Conservation (phyloP, 1,140 invertebrate genomes). For the Chrysomallon squamiferum region DNA sequence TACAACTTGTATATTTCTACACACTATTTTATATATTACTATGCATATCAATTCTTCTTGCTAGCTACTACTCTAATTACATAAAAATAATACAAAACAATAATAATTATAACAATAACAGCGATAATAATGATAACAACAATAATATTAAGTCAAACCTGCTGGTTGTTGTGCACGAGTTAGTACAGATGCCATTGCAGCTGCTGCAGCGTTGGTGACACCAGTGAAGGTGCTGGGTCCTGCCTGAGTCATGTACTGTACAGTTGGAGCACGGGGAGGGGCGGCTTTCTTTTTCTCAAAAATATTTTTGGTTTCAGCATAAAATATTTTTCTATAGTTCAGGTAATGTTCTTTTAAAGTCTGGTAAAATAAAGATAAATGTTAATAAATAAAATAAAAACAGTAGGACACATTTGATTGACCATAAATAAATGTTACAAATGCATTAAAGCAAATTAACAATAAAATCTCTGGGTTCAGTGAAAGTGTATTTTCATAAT, state of each 20-base stretch:
- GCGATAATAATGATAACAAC: too few species aligned
- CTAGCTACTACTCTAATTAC: too few species aligned
- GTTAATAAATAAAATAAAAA: too few species aligned
- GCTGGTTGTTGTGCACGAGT: constrained; percentile 61
- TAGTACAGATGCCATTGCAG: constrained; percentile 67
- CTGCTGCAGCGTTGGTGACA: constrained; percentile 65
- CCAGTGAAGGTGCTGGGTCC: constrained; percentile 71
- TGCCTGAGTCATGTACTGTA: constrained; percentile 13
- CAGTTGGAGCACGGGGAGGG: constrained; percentile 24
- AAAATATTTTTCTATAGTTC: constrained; percentile 77
- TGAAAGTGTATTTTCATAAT: too few species aligned
- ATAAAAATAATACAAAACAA: too few species aligned
- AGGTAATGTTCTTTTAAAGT: constrained; percentile 84
- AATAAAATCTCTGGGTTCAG: too few species aligned
- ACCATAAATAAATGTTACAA: neutral
- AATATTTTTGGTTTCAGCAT: constrained; percentile 80
- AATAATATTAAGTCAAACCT: too few species aligned
- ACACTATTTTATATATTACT: too few species aligned
- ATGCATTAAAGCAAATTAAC: neutral
- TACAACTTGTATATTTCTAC: too few species aligned
- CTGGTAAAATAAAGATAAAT: constrained; percentile 51
- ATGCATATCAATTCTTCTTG: too few species aligned
- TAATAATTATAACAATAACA: too few species aligned
- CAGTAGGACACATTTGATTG: neutral
- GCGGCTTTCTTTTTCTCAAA: constrained; percentile 70